Evolutionary conservation across 2,888 invertebrate species (phyloP), one percentile per base, ranked within the genome.

Genomic region (Eupithecia tripunctaria): DNA sequence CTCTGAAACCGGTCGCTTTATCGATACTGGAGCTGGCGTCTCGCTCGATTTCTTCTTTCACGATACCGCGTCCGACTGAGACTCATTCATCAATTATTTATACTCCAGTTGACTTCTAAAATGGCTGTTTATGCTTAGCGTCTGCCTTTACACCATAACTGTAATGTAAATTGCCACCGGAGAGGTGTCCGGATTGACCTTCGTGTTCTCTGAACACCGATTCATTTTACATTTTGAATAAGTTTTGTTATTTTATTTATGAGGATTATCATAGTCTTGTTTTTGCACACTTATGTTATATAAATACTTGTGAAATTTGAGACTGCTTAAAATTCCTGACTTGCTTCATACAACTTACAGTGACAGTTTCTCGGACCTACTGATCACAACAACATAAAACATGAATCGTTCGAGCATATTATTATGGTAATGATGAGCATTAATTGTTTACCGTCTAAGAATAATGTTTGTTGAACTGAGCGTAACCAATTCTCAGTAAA

Each of bases 41-140:
- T 86, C 86, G 87, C 87, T 88, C 86, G 88, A 89, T 89, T 89
- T 88, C 87, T 85, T 88, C 87, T 89, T 89, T 89, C 89, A 87
- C 86, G 82, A 85, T 85, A 85, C 77, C 80, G 83, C 80, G 82
- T 84, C 82, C 81, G 82, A 82, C 84, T 80, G 81, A 81, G 78
- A 78, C 51, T 56, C 70, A 87, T 87, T 88, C 86, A 90, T 91
- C 86, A 88, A 89, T 91, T 89, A 89, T 89, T 88, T 88, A 88
- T 88, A 85, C 82, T 80, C 78, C 78, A 80, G 82, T 88, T 88
- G 86, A 85, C 85, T 89, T 85, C 81, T 85, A 85, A 88, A 82
- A 65, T 25, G 73, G 73, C 78, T 80, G 82, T 84, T 84, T 82
- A 81, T 82, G 78, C 80, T 84, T 75, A 80, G 74, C 78, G 81